Evolutionary conservation across 1,140 invertebrate species (phyloP), one percentile per base, ranked within the genome.

Genomic region (Bactericera cockerelli): DNA sequence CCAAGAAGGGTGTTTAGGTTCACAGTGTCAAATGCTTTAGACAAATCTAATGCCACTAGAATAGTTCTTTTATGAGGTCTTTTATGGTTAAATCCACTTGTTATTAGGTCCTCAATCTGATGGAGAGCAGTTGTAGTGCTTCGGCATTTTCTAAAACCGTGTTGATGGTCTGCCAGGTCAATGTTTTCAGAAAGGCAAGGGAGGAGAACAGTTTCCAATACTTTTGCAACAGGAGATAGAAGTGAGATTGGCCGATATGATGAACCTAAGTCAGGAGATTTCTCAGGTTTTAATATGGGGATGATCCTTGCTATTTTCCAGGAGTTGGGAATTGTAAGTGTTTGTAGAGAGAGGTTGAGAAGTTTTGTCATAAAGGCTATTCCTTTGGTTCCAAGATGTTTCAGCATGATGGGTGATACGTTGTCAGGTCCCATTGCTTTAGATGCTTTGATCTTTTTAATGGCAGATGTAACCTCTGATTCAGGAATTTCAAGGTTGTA

Each of bases 301-400:
- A 49, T 49, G n/a, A 49, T 49, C n/a, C 42, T 49, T 6, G 42
- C 42, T 49, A 16, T 49, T n/a, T 49, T 49, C 42, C 42, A 49
- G 6, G 22, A 16, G 42, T 49, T 49, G 33, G 56, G 26, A 33
- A 36, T 57, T 26, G 22, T 28, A 6, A 57, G 10, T 10, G 56
- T 26, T 57, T 57, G 26, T 16, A 57, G 25, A 31, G 56, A 57
- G 19, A 57, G 33, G 56, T 57, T 57, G 21, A 57, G 19, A n/a
- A 57, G 56, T 28, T 57, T 36, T 24, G 56, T 57, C 11, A 57
- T 14, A 26, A 26, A 28, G n/a, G 11, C 21, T 2, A 26, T 31
- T 13, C 26, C 56, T 28, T 28, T 19, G 14, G 13, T 16, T 25
- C 33, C 56, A 14, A 57, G 16, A 36, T 57, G 26, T 22, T 57